Evolutionary conservation across 2,113 vertebrate species (phyloP).

Genomic region (Urocitellus parryii): DNA sequence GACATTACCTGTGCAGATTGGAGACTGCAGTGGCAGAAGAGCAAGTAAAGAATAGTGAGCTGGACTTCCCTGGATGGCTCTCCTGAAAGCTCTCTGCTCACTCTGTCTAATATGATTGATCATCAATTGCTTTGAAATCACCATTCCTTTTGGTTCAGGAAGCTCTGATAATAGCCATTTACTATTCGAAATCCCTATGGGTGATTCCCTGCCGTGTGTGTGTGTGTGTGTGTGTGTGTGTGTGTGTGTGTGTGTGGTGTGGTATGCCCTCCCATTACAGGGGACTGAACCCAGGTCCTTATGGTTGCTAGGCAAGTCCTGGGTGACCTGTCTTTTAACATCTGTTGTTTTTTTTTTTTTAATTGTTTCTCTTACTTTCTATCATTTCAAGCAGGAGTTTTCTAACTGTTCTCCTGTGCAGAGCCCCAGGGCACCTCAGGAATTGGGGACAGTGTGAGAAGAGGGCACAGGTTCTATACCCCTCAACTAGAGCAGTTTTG

Average conservation of each 20-base stretch:
- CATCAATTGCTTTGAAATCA: slow-evolving; percentile 5
- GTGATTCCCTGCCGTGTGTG: no score
- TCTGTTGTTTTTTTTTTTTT: not conserved
- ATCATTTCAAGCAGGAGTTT: not conserved
- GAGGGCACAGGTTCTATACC: not conserved
- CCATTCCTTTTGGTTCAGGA: slow-evolving; percentile 44
- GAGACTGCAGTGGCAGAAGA: not conserved
- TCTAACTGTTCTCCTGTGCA: not conserved
- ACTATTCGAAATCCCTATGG: not conserved
- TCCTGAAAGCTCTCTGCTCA: slow-evolving; percentile 9
- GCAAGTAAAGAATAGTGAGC: not conserved
- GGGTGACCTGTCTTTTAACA: not conserved
- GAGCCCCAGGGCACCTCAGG: not conserved
- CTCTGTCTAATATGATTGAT: not conserved
- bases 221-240: no score
- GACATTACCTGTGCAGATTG: not conserved
- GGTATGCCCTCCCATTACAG: no score
- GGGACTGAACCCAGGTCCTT: no score
- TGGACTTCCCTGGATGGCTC: not conserved
- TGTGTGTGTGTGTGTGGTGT: no score
- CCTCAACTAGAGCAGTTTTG: not conserved
- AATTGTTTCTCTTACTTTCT: not conserved
- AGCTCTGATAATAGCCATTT: slow-evolving; percentile 1
- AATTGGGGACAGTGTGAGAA: not conserved
- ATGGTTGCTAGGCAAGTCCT: not conserved